These are phyloP conservation scores for Conus ventricosus DNA, from an alignment of 1,140 invertebrate species.

Conservation along the genomic window DNA sequence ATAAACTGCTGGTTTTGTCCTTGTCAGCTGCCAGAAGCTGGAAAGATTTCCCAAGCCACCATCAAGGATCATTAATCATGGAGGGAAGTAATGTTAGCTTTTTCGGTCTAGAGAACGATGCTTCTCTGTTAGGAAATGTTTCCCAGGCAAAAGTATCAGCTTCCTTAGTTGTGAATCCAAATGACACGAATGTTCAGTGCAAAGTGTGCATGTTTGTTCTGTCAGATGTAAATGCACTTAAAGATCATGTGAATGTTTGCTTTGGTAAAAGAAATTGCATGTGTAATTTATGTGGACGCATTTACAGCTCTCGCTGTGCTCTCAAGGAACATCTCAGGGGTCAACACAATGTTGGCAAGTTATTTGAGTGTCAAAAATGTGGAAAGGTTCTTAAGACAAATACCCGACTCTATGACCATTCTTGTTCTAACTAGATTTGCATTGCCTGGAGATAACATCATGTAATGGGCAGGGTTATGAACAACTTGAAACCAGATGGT, in stretches of 20 bases:
- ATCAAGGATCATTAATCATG: not conserved
- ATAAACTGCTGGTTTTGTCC: not conserved
- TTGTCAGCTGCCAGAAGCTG: conserved; percentile 1
- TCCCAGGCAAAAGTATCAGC: not conserved
- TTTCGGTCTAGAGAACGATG: not conserved
- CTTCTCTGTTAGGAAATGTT: not conserved
- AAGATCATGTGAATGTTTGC: not conserved
- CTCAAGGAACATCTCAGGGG: conserved; percentile 48
- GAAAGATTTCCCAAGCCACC: not conserved
- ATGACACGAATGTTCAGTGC: not conserved
- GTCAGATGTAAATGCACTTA: not conserved
- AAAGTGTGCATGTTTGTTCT: conserved; percentile 32
- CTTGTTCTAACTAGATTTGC: conserved; percentile 9
- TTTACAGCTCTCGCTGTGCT: conserved; percentile 43
- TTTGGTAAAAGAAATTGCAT: conserved; percentile 14
- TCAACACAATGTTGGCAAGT: conserved; percentile 44
- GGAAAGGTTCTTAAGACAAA: conserved; percentile 43
- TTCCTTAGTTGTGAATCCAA: not conserved
- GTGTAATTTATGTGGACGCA: conserved; percentile 27
- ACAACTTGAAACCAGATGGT: no score
- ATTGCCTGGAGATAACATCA: no score
- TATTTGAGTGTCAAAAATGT: conserved; percentile 37
- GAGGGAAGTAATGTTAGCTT: not conserved
- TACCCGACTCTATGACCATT: conserved; percentile 44
- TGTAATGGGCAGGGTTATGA: no score